phyloP scores from a whole-genome alignment of 2,113 vertebrate species.

The Odontophorus gujanensis region DNA sequence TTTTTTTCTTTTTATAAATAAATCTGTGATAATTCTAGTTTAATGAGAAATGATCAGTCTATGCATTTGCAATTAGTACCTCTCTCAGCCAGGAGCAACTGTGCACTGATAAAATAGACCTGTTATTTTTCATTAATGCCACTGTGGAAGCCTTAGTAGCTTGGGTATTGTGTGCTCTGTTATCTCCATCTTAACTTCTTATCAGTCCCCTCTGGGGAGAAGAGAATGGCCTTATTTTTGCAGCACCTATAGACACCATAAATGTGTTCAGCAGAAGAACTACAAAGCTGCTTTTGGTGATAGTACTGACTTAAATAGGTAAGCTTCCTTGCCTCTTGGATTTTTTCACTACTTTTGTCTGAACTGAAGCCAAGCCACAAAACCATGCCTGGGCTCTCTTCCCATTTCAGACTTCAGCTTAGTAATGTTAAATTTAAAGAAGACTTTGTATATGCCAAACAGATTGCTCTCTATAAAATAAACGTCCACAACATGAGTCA shows the following conservation, averaged over 20 bases:
- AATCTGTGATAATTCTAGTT: neutral
- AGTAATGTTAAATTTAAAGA: constrained; percentile 33
- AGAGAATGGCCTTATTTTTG: neutral
- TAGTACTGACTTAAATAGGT: neutral
- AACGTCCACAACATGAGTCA: neutral
- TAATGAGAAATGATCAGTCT: neutral
- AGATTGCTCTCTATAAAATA: neutral
- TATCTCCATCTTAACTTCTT: accelerated
- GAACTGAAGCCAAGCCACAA: constrained; percentile 39
- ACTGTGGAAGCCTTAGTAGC: neutral
- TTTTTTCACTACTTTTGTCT: neutral
- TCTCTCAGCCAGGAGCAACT: neutral
- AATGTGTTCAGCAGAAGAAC: neutral
- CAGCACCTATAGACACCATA: neutral
- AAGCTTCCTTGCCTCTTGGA: neutral
- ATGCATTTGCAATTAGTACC: neutral
- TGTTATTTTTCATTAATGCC: neutral
- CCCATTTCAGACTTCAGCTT: constrained; percentile 19
- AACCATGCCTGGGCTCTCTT: constrained; percentile 11
- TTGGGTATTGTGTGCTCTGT: neutral
- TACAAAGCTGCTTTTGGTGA: neutral
- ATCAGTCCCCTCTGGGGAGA: accelerated
- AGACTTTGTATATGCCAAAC: constrained; percentile 8
- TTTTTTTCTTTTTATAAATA: neutral
- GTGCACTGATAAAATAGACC: neutral